These are phyloP conservation scores for Samia ricini DNA, from an alignment of 1,140 invertebrate species.

Conservation along the genomic window DNA sequence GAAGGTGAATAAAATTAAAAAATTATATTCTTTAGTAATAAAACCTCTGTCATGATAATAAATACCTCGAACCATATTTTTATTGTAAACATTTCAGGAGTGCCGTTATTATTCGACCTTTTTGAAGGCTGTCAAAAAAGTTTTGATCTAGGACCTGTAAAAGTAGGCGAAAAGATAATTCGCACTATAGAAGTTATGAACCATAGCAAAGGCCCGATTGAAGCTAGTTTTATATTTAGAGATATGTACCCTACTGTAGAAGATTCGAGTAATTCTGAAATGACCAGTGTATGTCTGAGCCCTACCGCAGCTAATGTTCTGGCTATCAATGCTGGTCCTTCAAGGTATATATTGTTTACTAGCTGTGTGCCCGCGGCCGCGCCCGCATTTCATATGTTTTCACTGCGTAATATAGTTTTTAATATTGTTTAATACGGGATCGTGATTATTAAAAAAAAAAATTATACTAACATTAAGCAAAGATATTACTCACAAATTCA, in stretches of 20 bases:
- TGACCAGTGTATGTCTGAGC: slow-evolving; percentile 57
- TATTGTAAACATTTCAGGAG: slow-evolving; percentile 35
- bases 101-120: slow-evolving; percentile 61
- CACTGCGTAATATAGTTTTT: too few relatives aligned
- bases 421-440: too few relatives aligned
- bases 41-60: background rate
- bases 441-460: too few relatives aligned
- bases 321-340: slow-evolving; percentile 27
- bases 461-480: too few relatives aligned
- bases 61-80: background rate
- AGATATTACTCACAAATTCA: too few relatives aligned
- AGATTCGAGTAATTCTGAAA: slow-evolving; percentile 50
- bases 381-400: too few relatives aligned
- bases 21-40: background rate
- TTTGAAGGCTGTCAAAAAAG: slow-evolving; percentile 71
- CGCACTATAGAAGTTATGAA: slow-evolving; percentile 70
- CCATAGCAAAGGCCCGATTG: slow-evolving; percentile 64
- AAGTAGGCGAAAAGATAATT: slow-evolving; percentile 60
- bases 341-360: slow-evolving; percentile 33
- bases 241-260: slow-evolving; percentile 51
- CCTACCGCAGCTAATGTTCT: slow-evolving; percentile 26
- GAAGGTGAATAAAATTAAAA: slow-evolving; percentile 43
- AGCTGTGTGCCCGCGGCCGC: too few relatives aligned
- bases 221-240: slow-evolving; percentile 57
- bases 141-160: slow-evolving; percentile 62